These are phyloP conservation scores for Brachyopa scutellaris DNA, from an alignment of 2,888 invertebrate genomes.

Conservation along the genomic window DNA sequence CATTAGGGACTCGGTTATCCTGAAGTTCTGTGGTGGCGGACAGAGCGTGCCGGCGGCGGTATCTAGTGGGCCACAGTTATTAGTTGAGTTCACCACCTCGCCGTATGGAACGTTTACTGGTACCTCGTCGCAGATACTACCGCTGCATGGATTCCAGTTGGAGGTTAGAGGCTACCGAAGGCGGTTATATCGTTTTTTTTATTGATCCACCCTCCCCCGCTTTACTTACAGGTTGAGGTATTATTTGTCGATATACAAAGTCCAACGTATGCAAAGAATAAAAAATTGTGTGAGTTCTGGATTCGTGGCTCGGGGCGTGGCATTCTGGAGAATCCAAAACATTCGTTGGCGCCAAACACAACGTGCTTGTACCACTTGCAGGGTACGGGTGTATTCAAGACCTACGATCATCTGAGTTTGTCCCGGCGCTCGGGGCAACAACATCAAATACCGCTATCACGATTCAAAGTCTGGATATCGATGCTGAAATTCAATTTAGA, in stretches of 20 bases:
- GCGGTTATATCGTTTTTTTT: slow-evolving; percentile 12
- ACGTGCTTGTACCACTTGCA: slow-evolving; percentile 94
- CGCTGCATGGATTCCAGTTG: slow-evolving; percentile 93
- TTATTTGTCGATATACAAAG: slow-evolving; percentile 92
- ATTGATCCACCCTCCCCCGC: slow-evolving; percentile 3
- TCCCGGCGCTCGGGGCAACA: slow-evolving; percentile 83
- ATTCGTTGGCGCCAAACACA: slow-evolving; percentile 93
- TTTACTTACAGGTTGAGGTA: slow-evolving; percentile 84
- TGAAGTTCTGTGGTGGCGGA: slow-evolving; percentile 95
- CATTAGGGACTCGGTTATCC: slow-evolving; percentile 92
- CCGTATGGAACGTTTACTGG: slow-evolving; percentile 92
- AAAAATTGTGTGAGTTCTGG: slow-evolving; percentile 93
- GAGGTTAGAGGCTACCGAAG: slow-evolving; percentile 86
- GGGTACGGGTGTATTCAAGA: slow-evolving; percentile 85
- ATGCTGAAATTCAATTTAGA: slow-evolving; percentile 93
- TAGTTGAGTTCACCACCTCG: slow-evolving; percentile 94
- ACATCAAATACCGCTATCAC: slow-evolving; percentile 84
- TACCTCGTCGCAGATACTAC: slow-evolving; percentile 89
- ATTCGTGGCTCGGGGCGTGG: slow-evolving; percentile 90
- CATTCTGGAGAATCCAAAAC: slow-evolving; percentile 91
- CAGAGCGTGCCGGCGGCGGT: slow-evolving; percentile 92
- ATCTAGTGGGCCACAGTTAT: slow-evolving; percentile 92
- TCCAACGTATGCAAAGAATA: slow-evolving; percentile 92
- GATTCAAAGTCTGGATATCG: slow-evolving; percentile 93
- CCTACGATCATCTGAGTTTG: slow-evolving; percentile 82